phyloP scores from a whole-genome alignment of 2,797 vertebrate genomes.

The Miichthys miiuy region DNA sequence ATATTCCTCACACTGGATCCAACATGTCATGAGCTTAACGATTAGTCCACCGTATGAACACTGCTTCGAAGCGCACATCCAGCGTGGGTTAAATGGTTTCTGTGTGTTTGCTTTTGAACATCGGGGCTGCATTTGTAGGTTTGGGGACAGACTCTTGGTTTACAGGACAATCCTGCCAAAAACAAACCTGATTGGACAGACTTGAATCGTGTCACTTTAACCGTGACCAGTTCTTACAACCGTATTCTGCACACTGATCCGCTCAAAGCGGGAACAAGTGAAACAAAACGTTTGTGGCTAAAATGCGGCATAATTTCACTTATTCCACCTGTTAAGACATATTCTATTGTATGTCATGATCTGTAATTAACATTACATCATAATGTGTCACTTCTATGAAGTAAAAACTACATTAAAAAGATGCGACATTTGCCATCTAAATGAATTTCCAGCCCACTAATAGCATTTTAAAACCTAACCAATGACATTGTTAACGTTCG shows the following conservation, averaged over 20 bases:
- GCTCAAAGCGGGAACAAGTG: background rate
- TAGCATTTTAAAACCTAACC: background rate
- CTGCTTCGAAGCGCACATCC: no score
- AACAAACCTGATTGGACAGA: background rate
- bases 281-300: background rate
- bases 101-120: constrained; percentile 6
- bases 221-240: background rate
- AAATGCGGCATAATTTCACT: background rate
- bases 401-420: background rate
- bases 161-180: background rate
- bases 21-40: background rate
- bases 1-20: background rate
- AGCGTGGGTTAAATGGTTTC: constrained; percentile 1
- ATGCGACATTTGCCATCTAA: background rate
- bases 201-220: background rate
- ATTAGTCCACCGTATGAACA: background rate
- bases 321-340: background rate
- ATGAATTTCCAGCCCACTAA: background rate
- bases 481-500: background rate
- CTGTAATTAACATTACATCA: background rate
- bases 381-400: background rate
- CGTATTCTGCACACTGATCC: background rate
- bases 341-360: background rate
- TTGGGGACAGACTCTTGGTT: background rate
- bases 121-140: background rate